These are phyloP conservation scores for Stenotaenia linearis DNA, from an alignment of 2,888 invertebrate genomes.

Conservation along the genomic window DNA sequence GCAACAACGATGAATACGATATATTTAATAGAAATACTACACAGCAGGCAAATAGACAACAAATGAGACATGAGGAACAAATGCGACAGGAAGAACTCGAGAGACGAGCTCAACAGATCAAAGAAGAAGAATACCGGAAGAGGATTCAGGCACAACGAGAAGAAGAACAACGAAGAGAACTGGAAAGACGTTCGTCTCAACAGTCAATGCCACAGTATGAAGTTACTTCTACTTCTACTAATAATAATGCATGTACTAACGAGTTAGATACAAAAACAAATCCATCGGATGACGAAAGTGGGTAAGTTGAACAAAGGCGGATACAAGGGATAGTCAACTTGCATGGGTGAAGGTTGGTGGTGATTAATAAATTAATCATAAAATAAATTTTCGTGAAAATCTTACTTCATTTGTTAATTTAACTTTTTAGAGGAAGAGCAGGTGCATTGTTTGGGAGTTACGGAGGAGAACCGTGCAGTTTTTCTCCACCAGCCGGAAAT, in stretches of 20 bases:
- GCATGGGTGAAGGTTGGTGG: not conserved
- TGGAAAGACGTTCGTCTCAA: not conserved
- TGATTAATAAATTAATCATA: too few species aligned
- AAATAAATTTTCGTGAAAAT: too few species aligned
- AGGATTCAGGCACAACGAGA: not conserved
- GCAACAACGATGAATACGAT: not conserved
- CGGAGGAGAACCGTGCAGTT: not conserved
- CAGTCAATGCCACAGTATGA: not conserved
- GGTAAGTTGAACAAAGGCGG: not conserved
- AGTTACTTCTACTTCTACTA: not conserved
- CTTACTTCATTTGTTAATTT: too few species aligned
- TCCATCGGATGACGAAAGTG: not conserved
- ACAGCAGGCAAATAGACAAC: not conserved
- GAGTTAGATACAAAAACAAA: not conserved
- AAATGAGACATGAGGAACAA: not conserved
- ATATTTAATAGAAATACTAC: not conserved
- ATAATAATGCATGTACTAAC: not conserved
- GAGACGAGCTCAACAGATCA: not conserved
- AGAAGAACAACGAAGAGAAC: not conserved
- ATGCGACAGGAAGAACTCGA: not conserved
- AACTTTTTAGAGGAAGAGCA: not conserved
- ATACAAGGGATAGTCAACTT: not conserved
- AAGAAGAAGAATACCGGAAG: conserved; percentile 24
- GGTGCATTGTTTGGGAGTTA: conserved; percentile 8
- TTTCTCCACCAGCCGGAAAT: not conserved